phyloP scores from a whole-genome alignment of 1,140 invertebrate genomes.

The Temnothorax longispinosus region DNA sequence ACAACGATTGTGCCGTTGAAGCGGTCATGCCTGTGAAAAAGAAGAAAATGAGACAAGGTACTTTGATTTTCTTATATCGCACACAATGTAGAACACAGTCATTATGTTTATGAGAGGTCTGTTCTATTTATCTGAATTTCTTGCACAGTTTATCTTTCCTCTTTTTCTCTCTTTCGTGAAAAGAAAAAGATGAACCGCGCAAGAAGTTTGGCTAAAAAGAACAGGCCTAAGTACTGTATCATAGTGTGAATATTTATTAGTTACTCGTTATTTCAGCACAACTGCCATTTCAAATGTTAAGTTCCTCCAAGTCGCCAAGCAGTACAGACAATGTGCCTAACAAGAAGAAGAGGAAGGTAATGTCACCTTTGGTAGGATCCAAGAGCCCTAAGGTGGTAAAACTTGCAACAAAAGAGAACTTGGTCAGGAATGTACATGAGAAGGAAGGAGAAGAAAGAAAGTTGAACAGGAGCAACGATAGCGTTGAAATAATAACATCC shows the following conservation, averaged over 20 bases:
- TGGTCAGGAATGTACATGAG: background rate
- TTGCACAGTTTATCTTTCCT: too few species aligned
- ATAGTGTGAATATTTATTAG: background rate
- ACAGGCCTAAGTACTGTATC: background rate
- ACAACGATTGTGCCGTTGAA: conserved; percentile 70
- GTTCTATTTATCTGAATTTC: too few species aligned
- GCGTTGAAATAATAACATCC: conserved; percentile 43
- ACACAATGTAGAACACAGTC: background rate
- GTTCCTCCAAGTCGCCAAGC: conserved; percentile 71
- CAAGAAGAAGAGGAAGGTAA: conserved; percentile 82
- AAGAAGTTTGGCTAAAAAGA: too few species aligned
- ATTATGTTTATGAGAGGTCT: too few species aligned
- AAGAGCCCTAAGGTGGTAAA: conserved; percentile 80
- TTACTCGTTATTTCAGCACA: conserved; percentile 76
- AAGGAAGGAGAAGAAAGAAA: background rate
- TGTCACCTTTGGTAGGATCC: conserved; percentile 70
- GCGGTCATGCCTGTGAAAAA: conserved; percentile 61
- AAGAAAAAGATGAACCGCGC: too few species aligned
- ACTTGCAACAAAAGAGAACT: conserved; percentile 77
- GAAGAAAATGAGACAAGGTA: conserved; percentile 83
- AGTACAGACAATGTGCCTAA: conserved; percentile 61
- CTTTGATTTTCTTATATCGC: background rate
- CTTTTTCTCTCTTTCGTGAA: too few species aligned
- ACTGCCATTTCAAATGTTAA: conserved; percentile 80
- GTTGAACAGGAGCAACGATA: background rate